Evolutionary conservation across 2,113 vertebrate genomes (phyloP).

Genomic region (Dicaeum eximium): DNA sequence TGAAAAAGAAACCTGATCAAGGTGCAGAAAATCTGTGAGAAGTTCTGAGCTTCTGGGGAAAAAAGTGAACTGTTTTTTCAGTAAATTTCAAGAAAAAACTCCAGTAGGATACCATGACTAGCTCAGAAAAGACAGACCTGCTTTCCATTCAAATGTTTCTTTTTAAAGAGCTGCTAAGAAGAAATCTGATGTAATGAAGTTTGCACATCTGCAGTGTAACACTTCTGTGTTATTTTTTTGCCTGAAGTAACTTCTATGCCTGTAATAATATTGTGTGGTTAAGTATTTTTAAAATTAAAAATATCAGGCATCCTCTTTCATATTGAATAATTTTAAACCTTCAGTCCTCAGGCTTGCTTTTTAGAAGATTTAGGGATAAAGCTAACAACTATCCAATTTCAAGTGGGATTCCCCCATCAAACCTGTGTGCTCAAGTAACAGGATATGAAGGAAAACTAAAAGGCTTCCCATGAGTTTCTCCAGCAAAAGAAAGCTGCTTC

Average conservation of each 20-base stretch:
- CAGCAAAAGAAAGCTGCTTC: not conserved
- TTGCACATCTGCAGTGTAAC: not conserved
- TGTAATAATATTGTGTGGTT: not conserved
- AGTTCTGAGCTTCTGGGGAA: not conserved
- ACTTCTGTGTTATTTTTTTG: not conserved
- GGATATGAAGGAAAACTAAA: too few relatives aligned
- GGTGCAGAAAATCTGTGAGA: not conserved
- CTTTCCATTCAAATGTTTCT: not conserved
- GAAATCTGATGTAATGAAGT: not conserved
- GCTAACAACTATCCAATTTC: not conserved
- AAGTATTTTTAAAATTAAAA: not conserved
- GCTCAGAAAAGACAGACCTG: not conserved
- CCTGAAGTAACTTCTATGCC: not conserved
- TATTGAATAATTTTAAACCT: not conserved
- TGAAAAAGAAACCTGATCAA: not conserved
- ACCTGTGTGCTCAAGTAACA: not conserved
- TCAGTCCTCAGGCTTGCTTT: not conserved
- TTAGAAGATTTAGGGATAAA: not conserved
- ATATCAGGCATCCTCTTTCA: not conserved
- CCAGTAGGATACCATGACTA: not conserved
- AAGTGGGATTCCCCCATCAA: not conserved
- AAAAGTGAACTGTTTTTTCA: not conserved
- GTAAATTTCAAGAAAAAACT: not conserved
- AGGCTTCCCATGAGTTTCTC: not conserved
- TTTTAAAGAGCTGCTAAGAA: not conserved